Evolutionary conservation across 2,113 vertebrate species (phyloP).

Genomic region (Strigops habroptila): DNA sequence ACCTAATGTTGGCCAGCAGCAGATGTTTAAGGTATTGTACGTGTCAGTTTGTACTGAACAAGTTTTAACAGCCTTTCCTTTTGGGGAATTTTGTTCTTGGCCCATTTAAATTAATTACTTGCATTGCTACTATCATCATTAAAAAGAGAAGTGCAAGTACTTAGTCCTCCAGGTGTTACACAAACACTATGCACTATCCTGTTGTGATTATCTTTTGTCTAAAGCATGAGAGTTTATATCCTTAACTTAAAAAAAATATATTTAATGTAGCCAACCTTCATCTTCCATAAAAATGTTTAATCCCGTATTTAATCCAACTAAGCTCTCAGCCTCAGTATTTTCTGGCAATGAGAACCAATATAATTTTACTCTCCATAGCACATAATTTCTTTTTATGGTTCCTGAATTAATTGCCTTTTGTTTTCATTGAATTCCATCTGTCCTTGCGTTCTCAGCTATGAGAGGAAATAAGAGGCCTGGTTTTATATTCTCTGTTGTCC

Average conservation of each 20-base stretch:
- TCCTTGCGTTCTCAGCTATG: background rate
- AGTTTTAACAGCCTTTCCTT: background rate
- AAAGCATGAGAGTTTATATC: background rate
- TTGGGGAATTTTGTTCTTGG: background rate
- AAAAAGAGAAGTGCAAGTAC: background rate
- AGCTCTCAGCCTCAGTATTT: background rate
- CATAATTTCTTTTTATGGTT: background rate
- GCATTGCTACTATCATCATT: background rate
- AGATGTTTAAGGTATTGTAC: background rate
- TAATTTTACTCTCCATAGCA: background rate
- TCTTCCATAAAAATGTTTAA: background rate
- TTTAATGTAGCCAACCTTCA: background rate
- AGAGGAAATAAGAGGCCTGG: background rate
- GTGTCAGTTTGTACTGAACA: background rate
- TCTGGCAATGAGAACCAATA: background rate
- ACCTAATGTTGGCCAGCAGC: background rate
- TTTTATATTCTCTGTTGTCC: background rate
- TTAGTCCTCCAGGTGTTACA: background rate
- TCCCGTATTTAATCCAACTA: constrained; percentile 7
- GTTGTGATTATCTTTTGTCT: background rate
- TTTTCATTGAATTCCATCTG: constrained; percentile 4
- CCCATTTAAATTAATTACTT: background rate
- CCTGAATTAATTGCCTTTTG: constrained; percentile 37
- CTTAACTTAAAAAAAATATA: background rate
- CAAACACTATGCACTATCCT: background rate